These are phyloP conservation scores for Lethenteron camtschaticum DNA, from an alignment of 2,113 vertebrate genomes.

Conservation along the genomic window DNA sequence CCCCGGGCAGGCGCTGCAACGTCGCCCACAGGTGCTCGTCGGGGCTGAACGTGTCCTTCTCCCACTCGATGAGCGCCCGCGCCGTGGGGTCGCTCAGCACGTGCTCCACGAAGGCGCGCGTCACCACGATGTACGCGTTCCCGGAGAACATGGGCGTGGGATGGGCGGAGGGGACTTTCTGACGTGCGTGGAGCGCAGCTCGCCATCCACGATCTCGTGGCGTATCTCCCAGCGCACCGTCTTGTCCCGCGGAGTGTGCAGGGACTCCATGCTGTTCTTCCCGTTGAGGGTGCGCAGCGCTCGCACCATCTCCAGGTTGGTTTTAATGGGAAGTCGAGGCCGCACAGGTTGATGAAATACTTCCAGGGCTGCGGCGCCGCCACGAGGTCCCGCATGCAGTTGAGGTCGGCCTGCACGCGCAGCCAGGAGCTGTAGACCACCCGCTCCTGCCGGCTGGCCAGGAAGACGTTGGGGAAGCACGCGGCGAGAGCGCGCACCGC, in stretches of 20 bases:
- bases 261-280: constrained; percentile 52
- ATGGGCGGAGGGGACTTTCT: constrained; percentile 32
- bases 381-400: constrained; percentile 63
- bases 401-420: constrained; percentile 64
- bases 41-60: constrained; percentile 61
- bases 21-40: constrained; percentile 84
- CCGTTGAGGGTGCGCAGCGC: constrained; percentile 34
- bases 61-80: constrained; percentile 41
- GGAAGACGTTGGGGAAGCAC: constrained; percentile 65
- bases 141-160: constrained; percentile 40
- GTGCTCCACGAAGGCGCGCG: constrained; percentile 40
- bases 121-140: constrained; percentile 45
- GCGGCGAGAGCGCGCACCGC: constrained; percentile 35
- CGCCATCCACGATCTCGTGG: constrained; percentile 13
- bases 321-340: constrained; percentile 74
- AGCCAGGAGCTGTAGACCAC: constrained; percentile 67
- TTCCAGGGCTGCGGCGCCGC: constrained; percentile 31
- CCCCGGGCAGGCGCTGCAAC: constrained; percentile 35
- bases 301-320: constrained; percentile 46
- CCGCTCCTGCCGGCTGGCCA: constrained; percentile 33
- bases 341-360: constrained; percentile 68
- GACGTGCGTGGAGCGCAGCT: constrained; percentile 11
- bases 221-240: constrained; percentile 34
- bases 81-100: constrained; percentile 21
- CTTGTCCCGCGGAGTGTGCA: constrained; percentile 24